A percentile compares a stretch with the other conserved stretches of the same genome.
phyloP scores from a whole-genome alignment of 2,797 vertebrate genomes.

The Galago senegalensis region DNA sequence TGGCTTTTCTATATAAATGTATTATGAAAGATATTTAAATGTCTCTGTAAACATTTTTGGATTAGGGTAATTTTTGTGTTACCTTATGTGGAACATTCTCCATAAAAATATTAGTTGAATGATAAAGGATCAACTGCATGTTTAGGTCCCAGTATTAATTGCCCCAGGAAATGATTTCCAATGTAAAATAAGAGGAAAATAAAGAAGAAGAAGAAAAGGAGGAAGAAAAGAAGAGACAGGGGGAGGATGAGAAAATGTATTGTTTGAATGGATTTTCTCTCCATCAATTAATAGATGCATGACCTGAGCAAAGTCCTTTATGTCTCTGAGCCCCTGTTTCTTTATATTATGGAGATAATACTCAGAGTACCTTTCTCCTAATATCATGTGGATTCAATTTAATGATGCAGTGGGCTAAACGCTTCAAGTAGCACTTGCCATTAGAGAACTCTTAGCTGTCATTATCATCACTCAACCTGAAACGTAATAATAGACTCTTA shows the following conservation, averaged over 20 bases:
- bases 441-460: neutral
- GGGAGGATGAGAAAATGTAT: neutral
- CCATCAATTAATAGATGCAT: neutral
- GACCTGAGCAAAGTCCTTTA: neutral
- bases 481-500: neutral
- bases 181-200: neutral
- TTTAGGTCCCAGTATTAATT: neutral
- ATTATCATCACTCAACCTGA: neutral
- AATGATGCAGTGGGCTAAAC: neutral
- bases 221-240: neutral
- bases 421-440: neutral
- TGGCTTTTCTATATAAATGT: neutral
- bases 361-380: neutral
- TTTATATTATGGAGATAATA: neutral
- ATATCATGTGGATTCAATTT: neutral
- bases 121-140: neutral
- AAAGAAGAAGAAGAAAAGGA: neutral
- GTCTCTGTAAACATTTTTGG: neutral
- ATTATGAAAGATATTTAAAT: neutral
- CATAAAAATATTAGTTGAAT: neutral
- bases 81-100: neutral
- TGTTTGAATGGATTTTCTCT: neutral
- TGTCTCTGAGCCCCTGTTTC: neutral
- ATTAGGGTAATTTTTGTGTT: neutral
- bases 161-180: neutral